Base-by-base conservation (phyloP, 2,113 vertebrate species). In the Sander vitreus region DNA sequence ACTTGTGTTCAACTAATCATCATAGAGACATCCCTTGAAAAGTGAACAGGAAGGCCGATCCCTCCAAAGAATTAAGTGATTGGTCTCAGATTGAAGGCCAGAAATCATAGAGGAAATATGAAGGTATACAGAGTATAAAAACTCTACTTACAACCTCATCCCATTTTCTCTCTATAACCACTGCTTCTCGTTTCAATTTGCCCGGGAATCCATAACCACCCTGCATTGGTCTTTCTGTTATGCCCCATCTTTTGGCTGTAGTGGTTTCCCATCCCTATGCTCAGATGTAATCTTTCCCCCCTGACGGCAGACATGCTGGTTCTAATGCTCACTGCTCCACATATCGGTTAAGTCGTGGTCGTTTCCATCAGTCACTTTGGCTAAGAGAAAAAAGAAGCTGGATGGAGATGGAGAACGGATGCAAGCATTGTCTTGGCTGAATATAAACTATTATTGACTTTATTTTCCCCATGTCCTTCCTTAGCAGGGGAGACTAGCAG, bases 201-300 rank as follows among this genome's bases (percentile, higher is more conserved):
- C 36, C 55, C 39, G 23, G 54, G 48, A 81, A 73, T 33, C 65
- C 63, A 36, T 51, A 43, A 55, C 21, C 51, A 47, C 25, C 27
- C 50, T 55, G 62, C 62, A 10, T n/a, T 64, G 64, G 10, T 43
- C 15, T 75, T 76, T 72, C 45, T 15, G 69, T 68, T 47, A 51
- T 54, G 50, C 60, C 58, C 50, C 58, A 63, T 85, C 36, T 21
- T 66, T 23, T 68, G 21, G 59, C 62, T 76, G 68, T 2, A 50
- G 78, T 10, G 48, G n/a, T 81, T 84, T 85, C 11, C 6, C 54
- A 78, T 74, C 69, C 39, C 25, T 18, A n/a, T 65, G n/a, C 71
- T 89, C 86, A 77, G 69, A 82, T 88, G 81, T 83, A 79, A 90
- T 83, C 83, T 82, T 47, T 84, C 59, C 87, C 72, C 83, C 73